A percentile compares a stretch with the other conserved stretches of the same genome.
These are phyloP conservation scores for Pseudeuparius sepicola DNA, from an alignment of 2,888 invertebrate species.

Conservation along the genomic window DNA sequence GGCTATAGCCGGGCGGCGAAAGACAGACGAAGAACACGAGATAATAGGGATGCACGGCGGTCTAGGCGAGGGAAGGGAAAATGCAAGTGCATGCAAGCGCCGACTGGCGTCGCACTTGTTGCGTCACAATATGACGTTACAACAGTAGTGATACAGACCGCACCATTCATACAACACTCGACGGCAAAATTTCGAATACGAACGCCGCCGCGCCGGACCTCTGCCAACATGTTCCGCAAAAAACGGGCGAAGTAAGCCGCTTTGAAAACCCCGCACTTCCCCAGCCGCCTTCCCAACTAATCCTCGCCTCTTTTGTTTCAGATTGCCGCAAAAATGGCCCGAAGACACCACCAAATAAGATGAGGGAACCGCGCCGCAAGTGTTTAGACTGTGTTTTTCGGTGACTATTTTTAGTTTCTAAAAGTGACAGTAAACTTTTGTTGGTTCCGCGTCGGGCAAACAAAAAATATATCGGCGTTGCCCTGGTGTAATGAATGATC, in stretches of 20 bases:
- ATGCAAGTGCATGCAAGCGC: constrained; percentile 42
- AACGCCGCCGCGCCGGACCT: constrained; percentile 29
- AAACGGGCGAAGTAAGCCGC: constrained; percentile 26
- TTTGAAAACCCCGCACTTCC: constrained; percentile 19
- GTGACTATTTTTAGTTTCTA: too few species aligned
- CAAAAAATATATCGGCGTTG: too few species aligned
- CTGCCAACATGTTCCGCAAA: constrained; percentile 27
- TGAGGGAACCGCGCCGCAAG: too few species aligned
- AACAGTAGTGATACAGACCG: constrained; percentile 37
- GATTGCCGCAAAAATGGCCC: constrained; percentile 26
- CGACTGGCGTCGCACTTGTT: constrained; percentile 43
- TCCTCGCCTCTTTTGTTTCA: constrained; percentile 23
- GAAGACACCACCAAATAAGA: too few species aligned
- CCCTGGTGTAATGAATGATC: constrained; percentile 39
- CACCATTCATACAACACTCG: constrained; percentile 35
- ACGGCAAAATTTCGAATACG: constrained; percentile 30
- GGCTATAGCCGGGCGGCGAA: constrained; percentile 20
- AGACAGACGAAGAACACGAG: constrained; percentile 20
- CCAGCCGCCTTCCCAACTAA: too few species aligned
- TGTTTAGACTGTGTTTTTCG: too few species aligned
- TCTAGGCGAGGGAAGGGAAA: constrained; percentile 35
- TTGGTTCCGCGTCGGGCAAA: too few species aligned
- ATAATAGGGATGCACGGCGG: constrained; percentile 31
- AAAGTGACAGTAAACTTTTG: too few species aligned
- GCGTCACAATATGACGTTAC: constrained; percentile 41